A percentile compares a stretch with the other conserved stretches of the same genome.
Conservation (phyloP, 2,888 invertebrate species). For the Sylvicola fuscatus region DNA sequence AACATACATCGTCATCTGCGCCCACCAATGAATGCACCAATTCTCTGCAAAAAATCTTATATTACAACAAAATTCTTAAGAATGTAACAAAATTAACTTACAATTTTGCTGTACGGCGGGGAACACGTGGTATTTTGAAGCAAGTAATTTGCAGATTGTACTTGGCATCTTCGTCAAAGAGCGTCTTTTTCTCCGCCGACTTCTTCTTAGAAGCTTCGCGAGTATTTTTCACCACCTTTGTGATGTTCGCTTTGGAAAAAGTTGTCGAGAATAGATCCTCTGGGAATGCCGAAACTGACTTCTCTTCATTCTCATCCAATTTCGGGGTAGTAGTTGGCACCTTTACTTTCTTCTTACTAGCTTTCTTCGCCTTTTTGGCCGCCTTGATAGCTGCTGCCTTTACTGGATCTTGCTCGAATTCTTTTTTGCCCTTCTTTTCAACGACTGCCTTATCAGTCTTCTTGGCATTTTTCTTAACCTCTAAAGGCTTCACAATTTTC, state of each 20-base stretch:
- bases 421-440: no score
- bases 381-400: not conserved
- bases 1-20: constrained; percentile 45
- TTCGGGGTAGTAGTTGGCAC: not conserved
- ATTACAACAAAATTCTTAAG: not conserved
- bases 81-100: constrained; percentile 12
- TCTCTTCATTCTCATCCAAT: constrained; percentile 1
- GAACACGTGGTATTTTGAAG: constrained; percentile 25
- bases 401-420: not conserved
- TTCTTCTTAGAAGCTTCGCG: constrained; percentile 1
- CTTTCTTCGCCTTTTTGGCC: not conserved
- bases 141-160: constrained; percentile 26
- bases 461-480: no score
- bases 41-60: constrained; percentile 14
- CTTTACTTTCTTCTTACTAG: not conserved
- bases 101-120: constrained; percentile 24
- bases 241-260: constrained; percentile 3
- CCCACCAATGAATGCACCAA: constrained; percentile 40
- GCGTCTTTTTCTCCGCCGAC: constrained; percentile 14
- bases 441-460: no score
- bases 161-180: constrained; percentile 28
- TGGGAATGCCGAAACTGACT: constrained; percentile 1
- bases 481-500: no score
- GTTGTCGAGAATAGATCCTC: constrained; percentile 3
- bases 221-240: constrained; percentile 1